phyloP scores from a whole-genome alignment of 1,140 invertebrate species.

The Drosophila kanapiae region DNA sequence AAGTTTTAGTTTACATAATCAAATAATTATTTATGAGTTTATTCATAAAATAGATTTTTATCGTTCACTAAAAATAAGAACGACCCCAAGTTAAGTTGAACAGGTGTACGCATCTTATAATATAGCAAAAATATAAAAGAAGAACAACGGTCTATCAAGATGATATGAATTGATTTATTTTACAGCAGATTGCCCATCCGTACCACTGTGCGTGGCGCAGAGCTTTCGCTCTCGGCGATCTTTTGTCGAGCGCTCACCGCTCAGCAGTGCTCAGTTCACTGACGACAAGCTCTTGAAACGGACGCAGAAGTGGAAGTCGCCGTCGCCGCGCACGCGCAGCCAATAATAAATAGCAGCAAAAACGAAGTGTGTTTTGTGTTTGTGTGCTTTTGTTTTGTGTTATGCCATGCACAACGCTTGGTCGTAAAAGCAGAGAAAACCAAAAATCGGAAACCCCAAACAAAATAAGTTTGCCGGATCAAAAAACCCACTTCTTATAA shows the following conservation, averaged over 20 bases:
- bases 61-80: not conserved
- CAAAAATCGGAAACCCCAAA: conserved; percentile 43
- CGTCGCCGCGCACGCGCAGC: conserved; percentile 63
- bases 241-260: conserved; percentile 52
- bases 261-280: conserved; percentile 52
- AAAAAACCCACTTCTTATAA: conserved; percentile 29
- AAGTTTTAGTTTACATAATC: not conserved
- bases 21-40: not conserved
- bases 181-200: not conserved
- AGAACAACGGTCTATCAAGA: not conserved
- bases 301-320: conserved; percentile 50
- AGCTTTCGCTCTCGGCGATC: conserved; percentile 31
- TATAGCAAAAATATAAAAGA: not conserved
- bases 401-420: conserved; percentile 45
- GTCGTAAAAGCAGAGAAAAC: conserved; percentile 45
- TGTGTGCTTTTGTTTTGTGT: conserved; percentile 63
- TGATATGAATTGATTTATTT: not conserved
- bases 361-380: conserved; percentile 46
- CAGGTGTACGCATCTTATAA: no score
- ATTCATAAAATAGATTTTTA: not conserved
- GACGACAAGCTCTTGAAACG: conserved; percentile 58
- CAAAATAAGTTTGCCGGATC: conserved; percentile 38
- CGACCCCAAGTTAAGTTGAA: no score
- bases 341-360: conserved; percentile 44
- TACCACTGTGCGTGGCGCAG: not conserved